These are phyloP conservation scores for Cosmopolites sordidus DNA, from an alignment of 2,888 invertebrate species.

Conservation along the genomic window DNA sequence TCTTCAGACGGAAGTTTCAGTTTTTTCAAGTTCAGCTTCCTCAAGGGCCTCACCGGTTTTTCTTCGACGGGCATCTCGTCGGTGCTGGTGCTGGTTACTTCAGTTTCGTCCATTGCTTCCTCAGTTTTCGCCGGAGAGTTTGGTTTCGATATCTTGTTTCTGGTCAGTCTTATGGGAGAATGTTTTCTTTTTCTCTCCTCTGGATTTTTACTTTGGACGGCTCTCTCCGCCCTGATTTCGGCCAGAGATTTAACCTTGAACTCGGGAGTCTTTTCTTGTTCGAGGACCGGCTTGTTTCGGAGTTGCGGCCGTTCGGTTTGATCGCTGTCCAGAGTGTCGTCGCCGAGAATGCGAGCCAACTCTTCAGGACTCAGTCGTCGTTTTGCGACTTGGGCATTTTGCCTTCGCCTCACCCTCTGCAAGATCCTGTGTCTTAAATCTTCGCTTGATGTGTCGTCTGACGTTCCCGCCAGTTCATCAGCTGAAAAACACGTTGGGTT, in stretches of 20 bases:
- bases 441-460: slow-evolving; percentile 19
- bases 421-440: slow-evolving; percentile 41
- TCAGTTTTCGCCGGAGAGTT: slow-evolving; percentile 12
- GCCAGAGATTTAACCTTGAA: slow-evolving; percentile 48
- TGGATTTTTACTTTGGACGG: slow-evolving; percentile 15
- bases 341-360: slow-evolving; percentile 20
- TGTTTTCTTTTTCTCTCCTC: slow-evolving; percentile 8
- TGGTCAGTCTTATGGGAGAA: slow-evolving; percentile 14
- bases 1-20: slow-evolving; percentile 12
- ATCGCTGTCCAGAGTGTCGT: slow-evolving; percentile 9
- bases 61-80: slow-evolving; percentile 20
- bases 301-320: not conserved
- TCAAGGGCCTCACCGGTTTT: slow-evolving; percentile 1
- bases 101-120: slow-evolving; percentile 36
- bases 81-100: slow-evolving; percentile 39
- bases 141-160: slow-evolving; percentile 1
- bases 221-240: slow-evolving; percentile 45
- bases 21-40: slow-evolving; percentile 16
- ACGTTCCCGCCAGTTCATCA: slow-evolving; percentile 2
- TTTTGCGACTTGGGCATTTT: not conserved
- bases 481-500: too few species aligned
- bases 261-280: slow-evolving; percentile 23
- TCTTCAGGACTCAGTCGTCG: slow-evolving; percentile 33
- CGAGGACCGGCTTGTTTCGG: slow-evolving; percentile 1
- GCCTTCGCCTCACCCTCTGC: slow-evolving; percentile 32